A percentile compares a stretch with the other conserved stretches of the same genome.
These are phyloP conservation scores for Caenorhabditis remanei DNA, from an alignment of 1,140 invertebrate genomes.

Conservation along the genomic window DNA sequence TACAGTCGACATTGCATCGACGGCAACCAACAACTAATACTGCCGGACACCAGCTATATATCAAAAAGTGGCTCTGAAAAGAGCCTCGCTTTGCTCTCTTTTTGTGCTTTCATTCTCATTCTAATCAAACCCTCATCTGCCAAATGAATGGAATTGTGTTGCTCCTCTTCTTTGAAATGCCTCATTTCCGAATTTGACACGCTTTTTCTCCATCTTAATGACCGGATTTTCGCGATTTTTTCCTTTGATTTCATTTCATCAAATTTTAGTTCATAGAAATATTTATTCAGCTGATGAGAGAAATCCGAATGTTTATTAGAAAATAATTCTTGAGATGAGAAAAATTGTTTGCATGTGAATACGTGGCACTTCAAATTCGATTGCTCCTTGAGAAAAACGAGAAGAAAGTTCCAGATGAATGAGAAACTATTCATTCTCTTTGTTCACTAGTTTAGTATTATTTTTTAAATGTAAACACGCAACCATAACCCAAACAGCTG, in stretches of 20 bases:
- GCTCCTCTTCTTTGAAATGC: background rate
- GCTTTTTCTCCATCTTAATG: slow-evolving; percentile 1
- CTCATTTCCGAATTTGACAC: slow-evolving; percentile 1
- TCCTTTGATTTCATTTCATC: too few species aligned
- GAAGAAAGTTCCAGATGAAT: background rate
- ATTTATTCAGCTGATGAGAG: background rate
- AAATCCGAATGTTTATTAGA: slow-evolving; percentile 15
- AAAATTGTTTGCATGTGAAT: background rate
- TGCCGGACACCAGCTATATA: slow-evolving; percentile 48
- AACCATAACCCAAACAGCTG: too few species aligned
- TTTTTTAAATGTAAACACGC: too few species aligned
- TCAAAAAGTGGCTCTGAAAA: slow-evolving; percentile 32
- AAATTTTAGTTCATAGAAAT: too few species aligned
- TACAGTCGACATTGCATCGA: background rate
- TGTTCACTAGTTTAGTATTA: too few species aligned
- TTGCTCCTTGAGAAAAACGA: background rate
- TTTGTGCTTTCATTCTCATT: background rate
- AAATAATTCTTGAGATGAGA: background rate
- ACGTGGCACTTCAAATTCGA: background rate
- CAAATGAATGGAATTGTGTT: slow-evolving; percentile 29
- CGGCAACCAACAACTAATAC: background rate
- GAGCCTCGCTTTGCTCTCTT: background rate
- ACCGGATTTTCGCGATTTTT: too few species aligned
- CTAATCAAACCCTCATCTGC: slow-evolving; percentile 36
- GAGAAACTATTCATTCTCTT: background rate